Evolutionary conservation across 2,888 invertebrate species (phyloP), one percentile per base, ranked within the genome.

Genomic region (Gari tellinella): DNA sequence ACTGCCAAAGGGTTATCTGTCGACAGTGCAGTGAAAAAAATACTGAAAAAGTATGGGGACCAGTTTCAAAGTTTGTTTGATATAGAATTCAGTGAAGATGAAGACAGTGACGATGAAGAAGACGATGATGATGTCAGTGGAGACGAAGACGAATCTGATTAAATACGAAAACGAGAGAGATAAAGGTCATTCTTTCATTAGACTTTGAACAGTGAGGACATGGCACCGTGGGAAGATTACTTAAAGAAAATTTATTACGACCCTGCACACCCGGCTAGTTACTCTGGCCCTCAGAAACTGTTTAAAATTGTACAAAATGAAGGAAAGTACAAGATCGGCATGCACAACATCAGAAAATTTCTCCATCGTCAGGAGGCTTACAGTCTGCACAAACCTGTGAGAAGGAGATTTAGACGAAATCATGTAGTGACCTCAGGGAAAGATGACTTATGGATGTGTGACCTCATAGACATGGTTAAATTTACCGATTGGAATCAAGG

Each of bases 391-490:
- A 67, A 53, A 72, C 72, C 76, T n/a, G 49, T 64, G 14, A 64
- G 62, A 53, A 52, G 61, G 40, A 55, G 45, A 2, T 76, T 68
- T 41, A 21, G 56, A 19, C 61, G 74, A 53, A 78, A 75, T 25
- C 74, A 56, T 45, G 52, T 75, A 0, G 48, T 75, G 4, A 67
- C 64, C 31, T 58, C 66, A 0, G 78, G 78, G 38, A 80, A 57
- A 25, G 75, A 76, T 49, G 73, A 80, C 46, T 53, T 73, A 15
- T 76, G 75, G 75, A 51, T 56, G 65, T 66, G 64, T 5, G 70
- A 80, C 43, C 45, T 76, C 1, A 70, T 70, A 19, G 77, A 72
- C 38, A 31, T 31, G 31, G 31, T 31, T 10, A 31, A 31, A 31
- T 7, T 4, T 31, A 10, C 31, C 5, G 14, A 43, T 5, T 43